phyloP scores from a whole-genome alignment of 2,113 vertebrate genomes.

The Coptodon rendalli region DNA sequence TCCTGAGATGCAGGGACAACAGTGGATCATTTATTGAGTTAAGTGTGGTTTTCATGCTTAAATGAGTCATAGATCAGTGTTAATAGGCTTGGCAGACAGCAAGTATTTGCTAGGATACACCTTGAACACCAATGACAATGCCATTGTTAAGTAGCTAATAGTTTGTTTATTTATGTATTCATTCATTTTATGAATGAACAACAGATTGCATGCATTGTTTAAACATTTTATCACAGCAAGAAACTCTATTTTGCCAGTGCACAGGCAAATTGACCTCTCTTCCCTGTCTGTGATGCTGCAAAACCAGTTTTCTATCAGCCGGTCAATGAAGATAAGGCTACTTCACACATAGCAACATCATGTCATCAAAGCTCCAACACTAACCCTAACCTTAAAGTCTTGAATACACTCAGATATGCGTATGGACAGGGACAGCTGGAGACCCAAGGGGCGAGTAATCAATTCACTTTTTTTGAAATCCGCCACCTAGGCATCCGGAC shows the following conservation, averaged over 20 bases:
- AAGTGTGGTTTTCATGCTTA: neutral
- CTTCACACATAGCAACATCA: neutral
- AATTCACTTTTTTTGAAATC: neutral
- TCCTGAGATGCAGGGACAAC: neutral
- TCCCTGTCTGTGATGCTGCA: neutral
- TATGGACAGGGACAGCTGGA: neutral
- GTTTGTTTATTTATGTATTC: neutral
- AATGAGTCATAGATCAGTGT: neutral
- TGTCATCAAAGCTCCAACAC: neutral
- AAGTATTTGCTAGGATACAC: neutral
- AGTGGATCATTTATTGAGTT: neutral
- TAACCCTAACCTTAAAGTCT: neutral
- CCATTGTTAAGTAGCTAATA: neutral
- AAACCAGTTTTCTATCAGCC: neutral
- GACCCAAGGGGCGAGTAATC: neutral
- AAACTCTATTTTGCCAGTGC: neutral
- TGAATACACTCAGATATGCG: neutral
- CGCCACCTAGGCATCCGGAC: neutral
- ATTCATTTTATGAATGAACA: neutral
- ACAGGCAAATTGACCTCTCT: neutral
- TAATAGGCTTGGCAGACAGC: rapidly evolving
- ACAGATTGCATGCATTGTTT: neutral
- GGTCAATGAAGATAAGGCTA: neutral
- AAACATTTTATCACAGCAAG: neutral
- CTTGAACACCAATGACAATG: neutral